These are phyloP conservation scores for Tridacna gigas DNA, from an alignment of 2,888 invertebrate species.

Conservation along the genomic window DNA sequence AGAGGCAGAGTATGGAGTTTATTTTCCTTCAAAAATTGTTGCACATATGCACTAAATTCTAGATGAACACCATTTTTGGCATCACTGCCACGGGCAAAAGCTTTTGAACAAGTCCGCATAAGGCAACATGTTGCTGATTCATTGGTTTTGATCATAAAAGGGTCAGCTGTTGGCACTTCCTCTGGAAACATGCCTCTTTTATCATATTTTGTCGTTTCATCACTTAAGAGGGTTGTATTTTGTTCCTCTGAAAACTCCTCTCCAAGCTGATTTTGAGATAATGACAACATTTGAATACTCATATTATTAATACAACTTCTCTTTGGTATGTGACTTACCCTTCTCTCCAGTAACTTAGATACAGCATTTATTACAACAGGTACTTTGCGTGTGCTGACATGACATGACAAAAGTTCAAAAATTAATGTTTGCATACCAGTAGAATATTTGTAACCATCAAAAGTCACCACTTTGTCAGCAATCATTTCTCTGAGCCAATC, in stretches of 20 bases:
- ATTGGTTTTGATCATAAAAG: no score
- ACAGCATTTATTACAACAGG: background rate
- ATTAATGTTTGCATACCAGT: background rate
- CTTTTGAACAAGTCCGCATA: no score
- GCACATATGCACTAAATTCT: no score
- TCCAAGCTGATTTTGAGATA: slow-evolving; percentile 6
- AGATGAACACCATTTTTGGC: no score
- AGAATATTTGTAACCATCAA: background rate
- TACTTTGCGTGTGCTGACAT: background rate
- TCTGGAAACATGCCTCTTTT: no score
- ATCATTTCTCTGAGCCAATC: background rate
- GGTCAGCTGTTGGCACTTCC: no score
- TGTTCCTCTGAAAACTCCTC: background rate
- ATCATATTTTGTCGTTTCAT: slow-evolving; percentile 15
- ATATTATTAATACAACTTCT: background rate
- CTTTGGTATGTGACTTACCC: background rate
- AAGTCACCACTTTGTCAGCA: background rate
- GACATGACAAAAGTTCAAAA: background rate
- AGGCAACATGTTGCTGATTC: no score
- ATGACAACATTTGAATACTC: background rate
- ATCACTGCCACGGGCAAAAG: no score
- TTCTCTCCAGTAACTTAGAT: background rate
- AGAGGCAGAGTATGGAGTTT: no score
- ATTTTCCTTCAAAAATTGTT: no score
- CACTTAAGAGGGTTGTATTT: slow-evolving; percentile 17